Evolutionary conservation across 2,113 vertebrate species (phyloP).

Genomic region (Tylochromis polylepis): DNA sequence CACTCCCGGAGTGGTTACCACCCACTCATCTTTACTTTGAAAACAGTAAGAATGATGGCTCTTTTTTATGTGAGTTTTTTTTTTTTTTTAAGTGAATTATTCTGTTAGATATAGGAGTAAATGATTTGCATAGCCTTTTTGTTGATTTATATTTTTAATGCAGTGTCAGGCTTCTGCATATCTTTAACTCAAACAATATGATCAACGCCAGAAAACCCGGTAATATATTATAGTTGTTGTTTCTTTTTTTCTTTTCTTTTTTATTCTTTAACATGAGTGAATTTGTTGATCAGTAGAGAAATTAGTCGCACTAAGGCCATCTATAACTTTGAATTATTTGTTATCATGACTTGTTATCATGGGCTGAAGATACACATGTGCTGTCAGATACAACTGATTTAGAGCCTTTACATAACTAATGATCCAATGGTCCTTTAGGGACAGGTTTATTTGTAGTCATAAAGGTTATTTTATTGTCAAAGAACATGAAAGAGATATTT

Average conservation of each 20-base stretch:
- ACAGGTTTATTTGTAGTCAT: conserved; percentile 13
- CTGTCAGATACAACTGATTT: conserved; percentile 24
- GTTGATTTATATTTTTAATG: background rate
- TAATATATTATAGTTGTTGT: background rate
- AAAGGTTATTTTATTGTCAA: background rate
- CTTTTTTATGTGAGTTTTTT: background rate
- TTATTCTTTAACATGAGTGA: background rate
- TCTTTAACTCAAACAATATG: background rate
- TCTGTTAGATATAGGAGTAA: background rate
- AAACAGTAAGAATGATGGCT: background rate
- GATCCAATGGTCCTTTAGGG: conserved; percentile 7
- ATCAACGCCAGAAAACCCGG: background rate
- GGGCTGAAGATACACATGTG: background rate
- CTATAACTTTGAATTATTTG: background rate
- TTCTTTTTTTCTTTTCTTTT: background rate
- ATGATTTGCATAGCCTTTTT: background rate
- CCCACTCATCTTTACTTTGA: background rate
- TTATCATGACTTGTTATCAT: background rate
- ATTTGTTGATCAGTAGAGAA: background rate
- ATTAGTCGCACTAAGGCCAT: background rate
- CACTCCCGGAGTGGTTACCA: too few species aligned
- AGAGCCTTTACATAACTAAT: background rate
- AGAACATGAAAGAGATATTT: background rate
- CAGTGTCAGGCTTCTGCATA: background rate
- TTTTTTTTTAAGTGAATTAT: background rate